Evolutionary conservation across 2,797 vertebrate species (phyloP), one percentile per base, ranked within the genome.

Genomic region (Chromobotia macracanthus): DNA sequence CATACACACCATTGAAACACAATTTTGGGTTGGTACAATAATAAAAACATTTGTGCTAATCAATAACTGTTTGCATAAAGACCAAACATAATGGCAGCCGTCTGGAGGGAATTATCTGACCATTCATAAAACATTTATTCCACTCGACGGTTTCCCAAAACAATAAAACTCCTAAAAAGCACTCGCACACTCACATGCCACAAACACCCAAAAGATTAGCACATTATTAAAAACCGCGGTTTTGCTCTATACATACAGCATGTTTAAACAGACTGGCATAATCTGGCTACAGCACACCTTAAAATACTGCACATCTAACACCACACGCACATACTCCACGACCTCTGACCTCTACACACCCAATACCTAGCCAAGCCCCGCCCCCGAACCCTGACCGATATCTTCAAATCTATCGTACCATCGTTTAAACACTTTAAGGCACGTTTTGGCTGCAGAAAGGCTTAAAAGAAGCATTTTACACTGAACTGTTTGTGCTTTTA

Each of bases 381-480:
- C 60, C 28, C 28, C 18, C 2, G 25, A 48, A 35, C 23, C 53
- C 25, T 5, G 53, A 58, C 66, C 5, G 21, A 66, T 51, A 7
- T 67, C 63, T 28, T 82, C 72, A 55, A 76, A 75, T 63, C 89
- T 87, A 90, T 87, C 81, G 76, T 88, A 90, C 86, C 88, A 87
- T 88, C 87, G 72, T 90, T 88, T 80, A 89, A 88, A 73, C 86
- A 90, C 86, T 88, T 91, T 94, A 94, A 95, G 94, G 94, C 94
- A 95, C 94, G 58, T 91, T 90, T 88, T 86, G 93, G 93, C 92
- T 89, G 92, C 94, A 92, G 89, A 94, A 94, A 94, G 92, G 93
- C 93, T 93, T 87, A 89, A 91, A 92, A 91, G 82, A 94, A 93
- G 91, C 90, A 11, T 31, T 90, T 89, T 66, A 77, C 72, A 21